Conservation (phyloP, 2,888 invertebrate species). For the Latrodectus elegans region DNA sequence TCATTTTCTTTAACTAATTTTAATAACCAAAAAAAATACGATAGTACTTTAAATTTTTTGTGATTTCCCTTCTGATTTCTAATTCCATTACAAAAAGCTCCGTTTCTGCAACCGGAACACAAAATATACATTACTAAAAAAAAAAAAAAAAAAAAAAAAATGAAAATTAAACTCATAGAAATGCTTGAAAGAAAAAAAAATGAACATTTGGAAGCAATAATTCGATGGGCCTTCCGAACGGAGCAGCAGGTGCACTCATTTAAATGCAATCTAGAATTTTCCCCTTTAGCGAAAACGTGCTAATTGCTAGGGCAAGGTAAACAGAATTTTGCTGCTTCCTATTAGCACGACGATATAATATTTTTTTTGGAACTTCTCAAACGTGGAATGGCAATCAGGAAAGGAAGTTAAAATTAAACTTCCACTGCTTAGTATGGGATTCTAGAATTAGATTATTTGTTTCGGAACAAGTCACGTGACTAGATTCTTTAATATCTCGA, state of each 20-base stretch:
- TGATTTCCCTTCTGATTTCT: too few relatives aligned
- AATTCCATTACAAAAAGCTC: too few relatives aligned
- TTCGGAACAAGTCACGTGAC: neutral
- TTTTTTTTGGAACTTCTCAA: neutral
- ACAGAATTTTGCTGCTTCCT: constrained; percentile 2
- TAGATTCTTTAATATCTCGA: neutral
- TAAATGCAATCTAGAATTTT: constrained; percentile 25
- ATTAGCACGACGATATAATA: neutral
- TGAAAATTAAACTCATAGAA: neutral
- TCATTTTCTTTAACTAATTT: too few relatives aligned
- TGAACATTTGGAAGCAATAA: neutral
- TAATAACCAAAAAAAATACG: too few relatives aligned
- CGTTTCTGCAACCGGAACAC: too few relatives aligned
- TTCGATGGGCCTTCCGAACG: neutral
- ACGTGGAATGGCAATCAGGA: constrained; percentile 17
- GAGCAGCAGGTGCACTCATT: constrained; percentile 6
- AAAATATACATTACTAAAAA: too few relatives aligned
- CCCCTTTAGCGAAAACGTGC: constrained; percentile 14
- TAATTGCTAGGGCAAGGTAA: constrained; percentile 35
- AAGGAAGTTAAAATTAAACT: constrained; percentile 41
- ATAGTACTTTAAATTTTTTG: too few relatives aligned
- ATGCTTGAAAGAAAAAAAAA: neutral
- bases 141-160: neutral
- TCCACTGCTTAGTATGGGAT: constrained; percentile 20
- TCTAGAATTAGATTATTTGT: constrained; percentile 30